Conservation (phyloP, 2,888 invertebrate genomes). For the Bibio marci region DNA sequence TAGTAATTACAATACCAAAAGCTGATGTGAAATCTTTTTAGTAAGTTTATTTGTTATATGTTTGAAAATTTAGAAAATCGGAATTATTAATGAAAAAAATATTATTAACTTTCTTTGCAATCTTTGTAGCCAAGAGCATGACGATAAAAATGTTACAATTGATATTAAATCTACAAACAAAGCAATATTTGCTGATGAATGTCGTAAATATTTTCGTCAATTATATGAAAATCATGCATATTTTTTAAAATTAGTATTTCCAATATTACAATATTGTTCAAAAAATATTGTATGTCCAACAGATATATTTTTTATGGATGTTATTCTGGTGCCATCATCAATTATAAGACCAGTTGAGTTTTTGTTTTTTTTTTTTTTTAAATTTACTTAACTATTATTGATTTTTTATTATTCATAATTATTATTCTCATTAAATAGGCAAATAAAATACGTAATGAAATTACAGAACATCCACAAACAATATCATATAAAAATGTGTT, state of each 20-base stretch:
- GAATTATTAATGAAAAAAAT: not conserved
- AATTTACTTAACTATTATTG: no score
- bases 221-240: slow-evolving; percentile 57
- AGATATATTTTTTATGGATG: slow-evolving; percentile 73
- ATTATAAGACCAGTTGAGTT: slow-evolving; percentile 50
- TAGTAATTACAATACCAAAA: slow-evolving; percentile 20
- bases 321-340: slow-evolving; percentile 72
- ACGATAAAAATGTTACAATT: slow-evolving; percentile 11
- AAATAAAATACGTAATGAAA: slow-evolving; percentile 25
- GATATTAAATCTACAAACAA: slow-evolving; percentile 16
- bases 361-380: not conserved
- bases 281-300: slow-evolving; percentile 38
- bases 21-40: slow-evolving; percentile 17
- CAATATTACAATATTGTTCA: slow-evolving; percentile 37
- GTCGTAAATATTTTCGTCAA: slow-evolving; percentile 45
- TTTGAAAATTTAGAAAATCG: not conserved
- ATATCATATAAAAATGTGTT: slow-evolving; percentile 51
- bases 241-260: slow-evolving; percentile 50
- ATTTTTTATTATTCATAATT: no score
- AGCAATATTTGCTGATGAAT: slow-evolving; percentile 46
- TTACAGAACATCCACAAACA: slow-evolving; percentile 65
- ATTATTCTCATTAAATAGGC: slow-evolving; percentile 7
- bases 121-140: no score
- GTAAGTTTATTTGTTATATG: not conserved
- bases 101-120: slow-evolving; percentile 1